Base-by-base conservation (phyloP, 2,888 invertebrate species). In the Cordylochernes scorpioides region DNA sequence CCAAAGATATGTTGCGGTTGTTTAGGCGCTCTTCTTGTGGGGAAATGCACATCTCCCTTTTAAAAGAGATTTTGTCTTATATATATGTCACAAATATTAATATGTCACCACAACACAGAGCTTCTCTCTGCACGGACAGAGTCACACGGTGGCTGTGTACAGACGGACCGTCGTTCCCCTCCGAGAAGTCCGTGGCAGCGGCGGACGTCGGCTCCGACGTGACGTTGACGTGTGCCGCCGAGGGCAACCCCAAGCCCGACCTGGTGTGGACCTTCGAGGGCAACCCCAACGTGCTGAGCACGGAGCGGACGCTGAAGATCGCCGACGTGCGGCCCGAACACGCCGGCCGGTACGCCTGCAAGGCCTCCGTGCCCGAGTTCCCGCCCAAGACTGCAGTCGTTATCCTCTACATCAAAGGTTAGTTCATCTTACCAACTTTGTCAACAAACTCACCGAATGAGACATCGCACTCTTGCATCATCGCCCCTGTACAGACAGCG, bases 231-330 rank as follows among this genome's bases (percentile, higher is more conserved):
- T 88, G 88, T 51, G 73, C 77, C 46, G 82, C 84, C 0, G 77
- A 78, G 44, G 78, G 84, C 6, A 82, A 82, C 49, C 88, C 86
- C 0, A 59, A 66, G 7, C 75, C 86, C 0, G 74, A 77, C 44
- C 73, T 88, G 39, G 65, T 71, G 14, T 88, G 86, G 86, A 65
- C 71, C 31, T 73, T 72, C 50, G 71, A 75, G 47, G 71, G 71
- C 41, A 69, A 71, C 45, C 50, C 51, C n/a, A 44, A 55, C 49
- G 55, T 71, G 35, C 67, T 78, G n/a, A 70, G 72, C 29, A 70
- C 68, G 25, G 65, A 68, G 8, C 57, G 72, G 1, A 75, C 77
- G 47, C 58, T 80, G 33, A 74, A 73, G 13, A 57, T 82, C 4
- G 63, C 64, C 7, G 35, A 36, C 7, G 69, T 80, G 15, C 69